Evolutionary conservation across 2,797 vertebrate species (phyloP).

Genomic region (Xenopus petersii): DNA sequence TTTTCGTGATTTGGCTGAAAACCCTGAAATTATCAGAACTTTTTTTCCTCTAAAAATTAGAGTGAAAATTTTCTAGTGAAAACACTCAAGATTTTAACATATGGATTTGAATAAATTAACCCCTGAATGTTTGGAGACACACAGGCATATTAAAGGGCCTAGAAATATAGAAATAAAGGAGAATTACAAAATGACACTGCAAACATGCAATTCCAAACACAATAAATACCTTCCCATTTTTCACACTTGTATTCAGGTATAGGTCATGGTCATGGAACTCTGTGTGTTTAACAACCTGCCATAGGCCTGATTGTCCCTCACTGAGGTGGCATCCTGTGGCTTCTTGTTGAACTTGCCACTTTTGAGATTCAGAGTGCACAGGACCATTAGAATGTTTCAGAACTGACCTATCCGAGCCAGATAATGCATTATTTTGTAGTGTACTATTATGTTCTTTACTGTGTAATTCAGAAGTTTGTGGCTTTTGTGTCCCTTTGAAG

Average conservation of each 20-base stretch:
- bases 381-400: not conserved
- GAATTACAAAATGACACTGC: not conserved
- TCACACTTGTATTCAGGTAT: constrained; percentile 44
- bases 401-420: not conserved
- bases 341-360: constrained; percentile 19
- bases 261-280: not conserved
- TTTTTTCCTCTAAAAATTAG: too few relatives aligned
- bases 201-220: not conserved
- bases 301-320: not conserved
- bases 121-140: too few relatives aligned
- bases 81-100: too few relatives aligned
- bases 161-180: not conserved
- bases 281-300: not conserved
- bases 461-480: not conserved
- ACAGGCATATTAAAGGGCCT: too few relatives aligned
- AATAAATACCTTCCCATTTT: constrained; percentile 50
- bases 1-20: too few relatives aligned
- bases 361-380: not conserved
- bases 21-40: too few relatives aligned
- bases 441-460: not conserved
- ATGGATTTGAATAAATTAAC: too few relatives aligned
- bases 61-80: too few relatives aligned
- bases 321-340: not conserved
- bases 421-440: not conserved
- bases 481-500: not conserved